These are phyloP conservation scores for Drosophila emarginata DNA, from an alignment of 2,888 invertebrate genomes.

Conservation along the genomic window DNA sequence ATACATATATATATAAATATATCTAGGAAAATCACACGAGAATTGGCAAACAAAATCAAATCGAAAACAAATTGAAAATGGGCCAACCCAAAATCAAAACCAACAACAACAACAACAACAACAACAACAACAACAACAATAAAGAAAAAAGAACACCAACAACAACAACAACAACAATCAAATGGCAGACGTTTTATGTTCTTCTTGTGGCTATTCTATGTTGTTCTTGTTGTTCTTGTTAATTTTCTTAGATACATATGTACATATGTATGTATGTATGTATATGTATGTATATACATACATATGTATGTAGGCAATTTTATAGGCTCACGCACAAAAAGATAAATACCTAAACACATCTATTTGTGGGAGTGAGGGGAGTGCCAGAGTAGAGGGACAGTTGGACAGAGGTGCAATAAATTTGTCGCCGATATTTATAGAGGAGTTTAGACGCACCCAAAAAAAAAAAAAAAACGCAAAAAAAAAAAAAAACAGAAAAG, in stretches of 20 bases:
- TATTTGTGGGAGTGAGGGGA: background rate
- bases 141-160: constrained; percentile 8
- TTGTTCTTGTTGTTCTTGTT: constrained; percentile 13
- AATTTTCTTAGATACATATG: constrained; percentile 22
- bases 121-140: too few species aligned
- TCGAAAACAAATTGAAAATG: constrained; percentile 9
- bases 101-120: too few species aligned
- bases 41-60: constrained; percentile 58
- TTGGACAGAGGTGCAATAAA: constrained; percentile 57
- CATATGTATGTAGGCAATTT: constrained; percentile 35
- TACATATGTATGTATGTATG: background rate
- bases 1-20: background rate
- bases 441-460: constrained; percentile 66
- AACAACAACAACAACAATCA: constrained; percentile 30
- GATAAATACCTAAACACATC: constrained; percentile 16
- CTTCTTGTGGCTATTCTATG: background rate
- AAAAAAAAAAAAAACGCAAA: constrained; percentile 1
- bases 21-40: constrained; percentile 8
- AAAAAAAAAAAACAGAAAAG: background rate
- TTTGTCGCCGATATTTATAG: constrained; percentile 66
- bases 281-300: background rate
- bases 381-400: constrained; percentile 18
- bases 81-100: constrained; percentile 18
- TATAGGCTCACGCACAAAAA: constrained; percentile 64
- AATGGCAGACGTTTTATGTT: constrained; percentile 12